Conservation (phyloP, 2,113 vertebrate species). For the Oncorhynchus nerka region DNA sequence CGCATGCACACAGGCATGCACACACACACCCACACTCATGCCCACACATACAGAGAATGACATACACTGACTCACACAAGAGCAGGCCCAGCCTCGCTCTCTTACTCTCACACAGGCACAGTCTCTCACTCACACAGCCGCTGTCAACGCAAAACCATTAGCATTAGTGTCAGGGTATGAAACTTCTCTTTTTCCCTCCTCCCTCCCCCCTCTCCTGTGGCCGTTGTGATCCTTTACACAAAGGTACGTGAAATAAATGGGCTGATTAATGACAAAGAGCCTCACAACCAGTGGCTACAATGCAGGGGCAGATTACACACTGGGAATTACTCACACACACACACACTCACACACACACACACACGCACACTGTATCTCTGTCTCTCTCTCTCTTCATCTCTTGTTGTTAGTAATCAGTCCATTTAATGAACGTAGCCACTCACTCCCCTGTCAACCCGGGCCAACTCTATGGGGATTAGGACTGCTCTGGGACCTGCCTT, state of each 20-base stretch:
- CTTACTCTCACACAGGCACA: not conserved
- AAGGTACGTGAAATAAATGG: not conserved
- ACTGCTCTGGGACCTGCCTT: slow-evolving; percentile 16
- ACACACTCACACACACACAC: not conserved
- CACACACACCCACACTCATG: not conserved
- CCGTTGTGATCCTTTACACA: slow-evolving; percentile 23
- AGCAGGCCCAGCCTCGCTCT: not conserved
- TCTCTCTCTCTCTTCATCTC: not conserved
- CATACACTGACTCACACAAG: too few relatives aligned
- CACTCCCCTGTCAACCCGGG: not conserved
- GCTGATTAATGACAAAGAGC: too few relatives aligned
- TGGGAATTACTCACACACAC: not conserved
- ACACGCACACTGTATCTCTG: not conserved
- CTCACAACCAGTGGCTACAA: not conserved
- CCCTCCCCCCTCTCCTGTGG: not conserved
- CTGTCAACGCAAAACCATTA: not conserved
- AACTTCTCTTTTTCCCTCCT: not conserved
- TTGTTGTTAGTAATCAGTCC: not conserved
- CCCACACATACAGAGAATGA: not conserved
- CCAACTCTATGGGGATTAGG: not conserved
- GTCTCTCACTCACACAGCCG: not conserved
- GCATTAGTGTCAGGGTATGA: not conserved
- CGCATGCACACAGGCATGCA: not conserved
- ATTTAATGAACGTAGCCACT: not conserved
- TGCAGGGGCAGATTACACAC: not conserved